A percentile compares a stretch with the other conserved stretches of the same genome.
Conservation (phyloP, 2,113 vertebrate species). For the Phrynosoma platyrhinos region DNA sequence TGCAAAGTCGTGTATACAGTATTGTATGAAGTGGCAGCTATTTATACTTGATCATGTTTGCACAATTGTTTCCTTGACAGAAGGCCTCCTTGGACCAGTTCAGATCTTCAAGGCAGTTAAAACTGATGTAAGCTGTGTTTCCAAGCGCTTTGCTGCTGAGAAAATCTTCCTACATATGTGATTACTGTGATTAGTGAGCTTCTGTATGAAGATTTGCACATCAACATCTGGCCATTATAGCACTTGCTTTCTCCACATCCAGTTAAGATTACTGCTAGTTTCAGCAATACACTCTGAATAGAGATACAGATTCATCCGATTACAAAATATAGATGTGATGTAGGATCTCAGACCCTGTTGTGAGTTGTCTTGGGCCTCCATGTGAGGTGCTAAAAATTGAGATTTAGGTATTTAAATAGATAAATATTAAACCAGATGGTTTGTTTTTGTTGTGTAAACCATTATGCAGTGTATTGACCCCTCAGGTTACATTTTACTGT, state of each 20-base stretch:
- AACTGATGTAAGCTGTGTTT: background rate
- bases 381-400: background rate
- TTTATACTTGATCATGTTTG: background rate
- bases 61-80: background rate
- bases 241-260: background rate
- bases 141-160: background rate
- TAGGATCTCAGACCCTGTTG: background rate
- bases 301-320: too few species aligned
- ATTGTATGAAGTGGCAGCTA: background rate
- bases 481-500: conserved; percentile 45
- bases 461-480: conserved; percentile 34
- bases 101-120: background rate
- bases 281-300: background rate
- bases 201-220: background rate
- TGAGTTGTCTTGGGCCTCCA: background rate
- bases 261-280: background rate
- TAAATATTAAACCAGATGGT: background rate
- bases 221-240: background rate
- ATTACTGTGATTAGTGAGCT: background rate
- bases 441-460: background rate
- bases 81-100: background rate
- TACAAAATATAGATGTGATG: too few species aligned
- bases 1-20: background rate
- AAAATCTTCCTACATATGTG: background rate
- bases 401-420: background rate